Conservation (phyloP, 2,888 invertebrate genomes). For the Oxystoma pomonae region DNA sequence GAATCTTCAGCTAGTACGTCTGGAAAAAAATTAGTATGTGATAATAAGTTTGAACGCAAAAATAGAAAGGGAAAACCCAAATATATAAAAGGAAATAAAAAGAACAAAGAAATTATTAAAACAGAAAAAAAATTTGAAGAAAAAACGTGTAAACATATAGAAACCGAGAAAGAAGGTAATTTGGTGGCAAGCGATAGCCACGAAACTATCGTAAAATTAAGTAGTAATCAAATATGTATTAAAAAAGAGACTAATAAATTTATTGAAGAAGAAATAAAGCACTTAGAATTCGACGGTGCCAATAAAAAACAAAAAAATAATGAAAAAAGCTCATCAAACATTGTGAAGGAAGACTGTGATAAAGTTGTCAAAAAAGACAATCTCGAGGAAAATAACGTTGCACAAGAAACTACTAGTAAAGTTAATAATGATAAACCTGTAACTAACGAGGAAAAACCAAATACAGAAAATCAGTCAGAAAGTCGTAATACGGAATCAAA, state of each 20-base stretch:
- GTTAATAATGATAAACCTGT: too few relatives aligned
- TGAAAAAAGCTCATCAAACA: constrained; percentile 18
- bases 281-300: not conserved
- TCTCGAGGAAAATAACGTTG: not conserved
- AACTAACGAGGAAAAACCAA: too few relatives aligned
- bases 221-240: not conserved
- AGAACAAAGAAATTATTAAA: not conserved
- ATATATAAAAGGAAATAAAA: not conserved
- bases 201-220: too few relatives aligned
- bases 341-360: not conserved
- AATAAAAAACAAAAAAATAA: not conserved
- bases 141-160: too few relatives aligned
- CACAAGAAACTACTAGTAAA: too few relatives aligned
- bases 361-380: not conserved
- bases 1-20: constrained; percentile 15
- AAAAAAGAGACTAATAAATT: constrained; percentile 7
- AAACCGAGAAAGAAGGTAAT: too few relatives aligned
- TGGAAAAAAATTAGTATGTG: constrained; percentile 16
- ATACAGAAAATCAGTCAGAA: too few relatives aligned
- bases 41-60: not conserved
- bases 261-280: constrained; percentile 7
- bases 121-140: too few relatives aligned
- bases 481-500: too few relatives aligned
- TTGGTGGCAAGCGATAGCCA: too few relatives aligned
- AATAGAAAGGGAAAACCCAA: not conserved